Base-by-base conservation (phyloP, 2,113 vertebrate genomes). In the Grantiella picta region DNA sequence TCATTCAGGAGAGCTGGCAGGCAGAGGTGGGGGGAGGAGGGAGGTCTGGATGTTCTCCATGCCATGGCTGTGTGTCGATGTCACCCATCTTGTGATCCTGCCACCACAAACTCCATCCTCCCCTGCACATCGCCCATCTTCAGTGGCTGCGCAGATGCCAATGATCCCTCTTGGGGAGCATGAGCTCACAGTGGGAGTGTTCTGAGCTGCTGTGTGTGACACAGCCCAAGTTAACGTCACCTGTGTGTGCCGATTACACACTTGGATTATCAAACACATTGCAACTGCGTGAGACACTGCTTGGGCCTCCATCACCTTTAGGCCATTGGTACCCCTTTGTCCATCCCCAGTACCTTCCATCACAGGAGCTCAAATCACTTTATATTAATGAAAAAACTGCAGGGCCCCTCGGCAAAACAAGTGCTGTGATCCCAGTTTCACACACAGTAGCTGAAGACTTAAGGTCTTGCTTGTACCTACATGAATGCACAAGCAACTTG, bases 1-100 rank as follows among this genome's bases (percentile, higher is more conserved):
- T 91, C 92, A 85, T 92, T 96, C 12, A 10, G 61, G 94, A 93
- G 91, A 89, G 90, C 93, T 95, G 96, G 91, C 53, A 70, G 96
- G 92, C 92, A 70, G 96, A 66, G 90, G 88, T 75, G 87, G 66
- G 70, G n/a, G 35, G 78, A 89, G 76, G 77, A 64, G 56, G 76
- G 68, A 83, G 69, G 15, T 2, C 45, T 54, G 80, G 82, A 23
- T 44, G 53, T 40, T 75, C 69, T 69, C 45, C 53, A 7, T 65
- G 57, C 36, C 9, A 3, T 5, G 36, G 6, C 81, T 33, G 60
- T 56, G 5, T 57, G 44, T 22, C 5, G 1, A 14, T 24, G 16
- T 21, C 31, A 12, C 38, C 53, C 49, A 33, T 6, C 61, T 53
- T 1, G 0, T 3, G 1, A n/a, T 56, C 31, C 14, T 7, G 2